Evolutionary conservation across 1,140 invertebrate genomes (phyloP), one percentile per base, ranked within the genome.

Genomic region (Lepidostoma basale): DNA sequence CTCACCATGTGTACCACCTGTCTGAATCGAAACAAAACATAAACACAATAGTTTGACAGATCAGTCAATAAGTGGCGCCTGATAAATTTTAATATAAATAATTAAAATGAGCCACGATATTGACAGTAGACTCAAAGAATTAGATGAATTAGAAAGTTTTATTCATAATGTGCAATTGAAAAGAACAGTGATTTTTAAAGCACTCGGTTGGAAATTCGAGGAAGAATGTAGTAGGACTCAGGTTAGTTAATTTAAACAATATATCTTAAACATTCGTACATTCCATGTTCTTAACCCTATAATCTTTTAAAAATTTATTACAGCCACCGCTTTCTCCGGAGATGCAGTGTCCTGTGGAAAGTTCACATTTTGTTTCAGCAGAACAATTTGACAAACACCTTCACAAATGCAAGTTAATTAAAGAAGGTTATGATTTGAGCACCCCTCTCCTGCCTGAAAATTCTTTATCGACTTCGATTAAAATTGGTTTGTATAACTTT

Each of bases 331-430:
- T 56, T 25, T 30, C 12, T 6, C n/a, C 30, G 10, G 52, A 47
- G 59, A 2, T 40, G 4, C 45, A 63, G 59, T 71, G 69, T 30
- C 60, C 69, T 26, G 26, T 62, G 26, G 65, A 71, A 49, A 10
- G 22, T 16, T 63, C 60, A 5, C 69, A 71, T 40, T 62, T 45
- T 25, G 12, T 71, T 10, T n/a, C 36, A 22, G 6, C 39, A 5
- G 39, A 25, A 33, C 39, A 65, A 54, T 45, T 65, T 40, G 16
- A 52, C 18, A 54, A 36, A 23, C 62, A 65, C 28, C 14, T 39
- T 40, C 22, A 23, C 3, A 30, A 54, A 16, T 65, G 62, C 28
- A 40, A 52, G 39, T 28, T 54, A 42, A 10, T 28, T 12, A 23
- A n/a, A 2, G 22, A 22, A 14, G 52, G 52, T 9, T 56, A 56